Conservation (phyloP, 2,113 vertebrate genomes). For the Neopipo cinnamomea region DNA sequence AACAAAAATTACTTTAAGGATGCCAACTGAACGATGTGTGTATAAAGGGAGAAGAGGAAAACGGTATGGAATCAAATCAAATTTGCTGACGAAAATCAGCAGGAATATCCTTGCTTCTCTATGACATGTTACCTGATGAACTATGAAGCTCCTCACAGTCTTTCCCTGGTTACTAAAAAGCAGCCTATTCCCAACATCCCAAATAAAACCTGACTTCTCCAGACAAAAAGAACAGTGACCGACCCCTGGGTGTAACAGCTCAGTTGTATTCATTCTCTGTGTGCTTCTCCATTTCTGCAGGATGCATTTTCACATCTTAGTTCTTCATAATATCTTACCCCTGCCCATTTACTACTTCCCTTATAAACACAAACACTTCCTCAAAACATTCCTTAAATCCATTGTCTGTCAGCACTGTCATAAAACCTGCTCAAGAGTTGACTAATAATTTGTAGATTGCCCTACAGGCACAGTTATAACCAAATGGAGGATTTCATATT, state of each 20-base stretch:
- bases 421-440: background rate
- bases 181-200: background rate
- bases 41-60: background rate
- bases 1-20: background rate
- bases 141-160: fast-evolving
- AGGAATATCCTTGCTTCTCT: background rate
- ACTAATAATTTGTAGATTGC: background rate
- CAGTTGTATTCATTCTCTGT: background rate
- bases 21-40: background rate
- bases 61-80: background rate
- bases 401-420: background rate
- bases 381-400: background rate
- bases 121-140: background rate
- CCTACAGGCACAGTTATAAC: background rate
- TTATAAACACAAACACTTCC: conserved; percentile 23
- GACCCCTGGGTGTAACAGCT: background rate
- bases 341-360: background rate
- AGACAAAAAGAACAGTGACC: background rate
- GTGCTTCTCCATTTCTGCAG: background rate
- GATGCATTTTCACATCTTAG: background rate
- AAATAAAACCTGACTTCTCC: background rate
- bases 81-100: background rate
- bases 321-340: background rate
- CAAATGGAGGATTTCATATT: background rate
- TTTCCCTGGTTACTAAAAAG: background rate